These are phyloP conservation scores for Nomada fabriciana DNA, from an alignment of 2,888 invertebrate species.

Conservation along the genomic window DNA sequence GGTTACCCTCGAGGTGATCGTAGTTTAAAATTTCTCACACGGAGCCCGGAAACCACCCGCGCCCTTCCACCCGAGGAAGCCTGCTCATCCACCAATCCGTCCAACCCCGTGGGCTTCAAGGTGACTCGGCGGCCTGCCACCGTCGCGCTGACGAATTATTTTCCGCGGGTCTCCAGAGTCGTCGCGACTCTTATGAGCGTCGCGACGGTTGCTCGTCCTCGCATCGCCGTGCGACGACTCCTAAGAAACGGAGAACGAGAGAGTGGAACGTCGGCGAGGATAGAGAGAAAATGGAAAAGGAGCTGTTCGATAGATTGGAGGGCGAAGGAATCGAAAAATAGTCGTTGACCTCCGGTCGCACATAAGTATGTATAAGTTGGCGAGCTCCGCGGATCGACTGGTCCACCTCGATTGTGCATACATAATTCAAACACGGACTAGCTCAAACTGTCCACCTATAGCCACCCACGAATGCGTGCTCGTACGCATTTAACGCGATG, in stretches of 20 bases:
- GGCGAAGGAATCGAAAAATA: conserved; percentile 34
- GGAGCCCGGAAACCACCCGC: conserved; percentile 79
- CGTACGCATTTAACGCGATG: conserved; percentile 27
- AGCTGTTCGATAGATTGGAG: conserved; percentile 44
- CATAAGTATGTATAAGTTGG: conserved; percentile 24
- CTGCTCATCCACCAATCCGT: conserved; percentile 63
- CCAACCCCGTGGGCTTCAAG: conserved; percentile 33
- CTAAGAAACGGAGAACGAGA: background rate
- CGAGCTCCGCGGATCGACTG: conserved; percentile 23
- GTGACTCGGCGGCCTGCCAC: conserved; percentile 53
- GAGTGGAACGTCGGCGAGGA: background rate
- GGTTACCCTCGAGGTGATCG: conserved; percentile 78
- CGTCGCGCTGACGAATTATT: conserved; percentile 81
- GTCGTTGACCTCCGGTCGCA: conserved; percentile 47
- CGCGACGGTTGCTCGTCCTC: background rate
- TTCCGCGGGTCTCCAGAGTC: conserved; percentile 69
- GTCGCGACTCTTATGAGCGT: conserved; percentile 3
- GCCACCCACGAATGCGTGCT: background rate
- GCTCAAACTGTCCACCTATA: conserved; percentile 6
- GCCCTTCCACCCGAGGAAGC: conserved; percentile 62
- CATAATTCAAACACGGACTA: conserved; percentile 19
- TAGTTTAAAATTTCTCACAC: conserved; percentile 84
- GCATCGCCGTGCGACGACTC: conserved; percentile 11
- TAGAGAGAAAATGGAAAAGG: conserved; percentile 14
- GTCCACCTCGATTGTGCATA: conserved; percentile 11